These are phyloP conservation scores for Plestiodon gilberti DNA, from an alignment of 2,113 vertebrate species.

Conservation along the genomic window DNA sequence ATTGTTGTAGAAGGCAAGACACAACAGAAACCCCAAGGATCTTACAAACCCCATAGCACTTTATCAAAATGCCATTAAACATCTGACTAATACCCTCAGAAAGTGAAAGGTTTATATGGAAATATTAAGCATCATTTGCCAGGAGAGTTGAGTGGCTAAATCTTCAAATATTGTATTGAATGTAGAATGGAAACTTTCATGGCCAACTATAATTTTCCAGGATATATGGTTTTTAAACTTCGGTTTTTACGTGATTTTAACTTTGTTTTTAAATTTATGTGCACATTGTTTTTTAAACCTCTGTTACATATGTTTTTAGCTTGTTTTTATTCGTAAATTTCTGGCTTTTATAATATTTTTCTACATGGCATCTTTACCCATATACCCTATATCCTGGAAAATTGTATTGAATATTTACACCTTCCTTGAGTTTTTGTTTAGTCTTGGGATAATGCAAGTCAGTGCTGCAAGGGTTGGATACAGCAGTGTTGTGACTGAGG, in stretches of 20 bases:
- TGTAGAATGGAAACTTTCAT: too few relatives aligned
- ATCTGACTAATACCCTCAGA: constrained; percentile 17
- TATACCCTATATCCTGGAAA: constrained; percentile 24
- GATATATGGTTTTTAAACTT: too few relatives aligned
- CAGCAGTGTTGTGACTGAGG: background rate
- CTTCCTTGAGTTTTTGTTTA: constrained; percentile 5
- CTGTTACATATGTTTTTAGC: too few relatives aligned
- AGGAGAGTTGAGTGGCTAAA: constrained; percentile 21
- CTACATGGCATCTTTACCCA: too few relatives aligned
- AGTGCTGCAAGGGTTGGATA: background rate
- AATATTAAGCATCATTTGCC: constrained; percentile 5
- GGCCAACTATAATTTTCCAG: too few relatives aligned
- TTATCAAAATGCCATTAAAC: constrained; percentile 1
- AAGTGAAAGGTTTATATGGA: background rate
- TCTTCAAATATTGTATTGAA: constrained; percentile 13
- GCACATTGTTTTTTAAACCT: too few relatives aligned
- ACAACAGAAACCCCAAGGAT: constrained; percentile 11
- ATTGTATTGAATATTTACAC: constrained; percentile 11
- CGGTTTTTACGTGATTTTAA: too few relatives aligned
- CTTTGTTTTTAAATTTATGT: too few relatives aligned
- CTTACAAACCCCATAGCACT: constrained; percentile 7
- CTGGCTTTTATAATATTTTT: too few relatives aligned
- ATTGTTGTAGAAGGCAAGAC: background rate
- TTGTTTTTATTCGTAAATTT: too few relatives aligned
- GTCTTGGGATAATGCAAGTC: background rate